Percentiles rank a stretch among this genome's conserved stretches.
Evolutionary conservation across 2,888 invertebrate genomes (phyloP).

Genomic region (Nephrotoma guestfalica): DNA sequence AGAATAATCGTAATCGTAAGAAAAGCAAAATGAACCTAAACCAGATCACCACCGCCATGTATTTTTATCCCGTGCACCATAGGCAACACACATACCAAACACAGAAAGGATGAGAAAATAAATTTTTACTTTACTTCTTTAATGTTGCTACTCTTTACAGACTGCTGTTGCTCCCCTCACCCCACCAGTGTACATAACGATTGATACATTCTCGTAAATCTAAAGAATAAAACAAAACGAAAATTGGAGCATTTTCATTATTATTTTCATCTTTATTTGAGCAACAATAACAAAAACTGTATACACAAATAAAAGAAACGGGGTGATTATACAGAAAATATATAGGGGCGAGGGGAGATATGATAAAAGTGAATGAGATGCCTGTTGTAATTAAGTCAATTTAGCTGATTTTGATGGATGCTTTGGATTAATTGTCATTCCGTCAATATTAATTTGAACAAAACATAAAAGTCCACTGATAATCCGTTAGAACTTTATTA

Average conservation of each 20-base stretch:
- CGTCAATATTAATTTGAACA: not conserved
- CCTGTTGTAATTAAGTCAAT: not conserved
- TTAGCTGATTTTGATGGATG: not conserved
- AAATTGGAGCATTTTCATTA: not conserved
- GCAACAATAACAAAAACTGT: not conserved
- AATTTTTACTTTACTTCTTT: not conserved
- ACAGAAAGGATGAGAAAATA: not conserved
- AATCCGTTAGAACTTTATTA: not conserved
- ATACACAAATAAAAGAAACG: not conserved
- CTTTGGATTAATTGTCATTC: not conserved
- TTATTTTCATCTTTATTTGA: not conserved
- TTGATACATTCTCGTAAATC: not conserved
- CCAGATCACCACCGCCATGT: not conserved
- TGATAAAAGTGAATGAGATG: not conserved
- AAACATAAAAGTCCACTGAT: not conserved
- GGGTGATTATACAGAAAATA: not conserved
- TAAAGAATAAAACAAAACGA: not conserved
- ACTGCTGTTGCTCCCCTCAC: not conserved
- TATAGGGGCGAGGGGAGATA: not conserved
- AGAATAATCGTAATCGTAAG: not conserved
- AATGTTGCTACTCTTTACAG: not conserved
- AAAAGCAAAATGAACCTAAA: not conserved
- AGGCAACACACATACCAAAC: not conserved
- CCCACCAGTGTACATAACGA: not conserved
- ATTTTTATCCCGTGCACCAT: not conserved